A percentile compares a stretch with the other conserved stretches of the same genome.
These are phyloP conservation scores for Drosophila lacicola DNA, from an alignment of 2,888 invertebrate genomes.

Conservation along the genomic window DNA sequence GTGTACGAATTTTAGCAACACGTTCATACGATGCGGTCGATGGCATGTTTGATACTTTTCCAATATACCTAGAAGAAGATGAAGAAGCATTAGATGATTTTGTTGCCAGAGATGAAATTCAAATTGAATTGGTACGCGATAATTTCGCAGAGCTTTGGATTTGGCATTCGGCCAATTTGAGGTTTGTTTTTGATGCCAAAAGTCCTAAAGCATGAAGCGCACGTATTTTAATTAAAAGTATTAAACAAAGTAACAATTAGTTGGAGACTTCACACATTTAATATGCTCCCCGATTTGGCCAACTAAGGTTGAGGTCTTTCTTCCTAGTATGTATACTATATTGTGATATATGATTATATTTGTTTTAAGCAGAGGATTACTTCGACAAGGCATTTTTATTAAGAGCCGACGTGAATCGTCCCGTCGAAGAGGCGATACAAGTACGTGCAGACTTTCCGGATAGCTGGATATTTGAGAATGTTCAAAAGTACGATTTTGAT, in stretches of 20 bases:
- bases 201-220: slow-evolving; percentile 25
- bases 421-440: not conserved
- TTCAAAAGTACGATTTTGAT: slow-evolving; percentile 21
- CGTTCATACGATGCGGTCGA: slow-evolving; percentile 36
- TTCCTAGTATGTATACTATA: not conserved
- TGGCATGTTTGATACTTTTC: slow-evolving; percentile 16
- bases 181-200: slow-evolving; percentile 50
- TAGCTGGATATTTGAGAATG: slow-evolving; percentile 31
- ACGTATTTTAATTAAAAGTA: slow-evolving; percentile 12
- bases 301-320: slow-evolving; percentile 37
- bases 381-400: slow-evolving; percentile 14
- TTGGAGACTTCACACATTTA: slow-evolving; percentile 12
- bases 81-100: not conserved
- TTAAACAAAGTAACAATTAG: slow-evolving; percentile 30
- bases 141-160: slow-evolving; percentile 72
- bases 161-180: slow-evolving; percentile 53
- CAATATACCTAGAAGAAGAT: slow-evolving; percentile 9
- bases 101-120: not conserved
- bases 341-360: not conserved
- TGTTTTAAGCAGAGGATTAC: slow-evolving; percentile 22
- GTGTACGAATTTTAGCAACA: slow-evolving; percentile 39
- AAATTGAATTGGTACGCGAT: slow-evolving; percentile 42
- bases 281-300: not conserved
- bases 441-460: slow-evolving; percentile 52
- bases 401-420: not conserved